These are phyloP conservation scores for Ciconia maguari DNA, from an alignment of 2,113 vertebrate species.

Conservation along the genomic window DNA sequence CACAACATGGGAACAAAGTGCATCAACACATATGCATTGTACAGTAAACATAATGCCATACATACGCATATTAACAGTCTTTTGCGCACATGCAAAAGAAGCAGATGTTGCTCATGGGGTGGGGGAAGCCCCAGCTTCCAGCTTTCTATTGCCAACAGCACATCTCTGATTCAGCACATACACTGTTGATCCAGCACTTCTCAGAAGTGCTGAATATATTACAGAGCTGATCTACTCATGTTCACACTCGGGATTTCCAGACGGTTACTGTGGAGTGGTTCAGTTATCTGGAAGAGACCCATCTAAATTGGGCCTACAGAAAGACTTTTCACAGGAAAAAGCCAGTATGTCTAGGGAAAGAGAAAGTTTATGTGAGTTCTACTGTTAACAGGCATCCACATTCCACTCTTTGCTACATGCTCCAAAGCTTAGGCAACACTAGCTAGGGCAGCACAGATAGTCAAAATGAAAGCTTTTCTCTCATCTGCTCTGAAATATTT, in stretches of 20 bases:
- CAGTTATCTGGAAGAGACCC: neutral
- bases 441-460: neutral
- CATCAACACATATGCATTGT: neutral
- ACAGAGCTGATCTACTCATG: neutral
- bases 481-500: neutral
- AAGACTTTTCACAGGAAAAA: neutral
- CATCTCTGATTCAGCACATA: neutral
- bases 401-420: neutral
- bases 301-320: neutral
- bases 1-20: neutral
- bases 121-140: neutral
- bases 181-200: neutral
- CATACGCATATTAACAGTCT: neutral
- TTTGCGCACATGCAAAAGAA: neutral
- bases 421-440: neutral
- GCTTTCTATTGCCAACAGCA: neutral
- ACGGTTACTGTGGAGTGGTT: neutral
- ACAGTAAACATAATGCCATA: neutral
- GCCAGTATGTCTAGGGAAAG: neutral
- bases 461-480: neutral
- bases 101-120: neutral
- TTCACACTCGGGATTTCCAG: neutral
- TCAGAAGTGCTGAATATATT: rapidly evolving
- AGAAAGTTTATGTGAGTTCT: rapidly evolving
- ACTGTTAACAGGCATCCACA: neutral